Conservation (phyloP, 2,113 vertebrate species). For the Cyprinodon variegatus region DNA sequence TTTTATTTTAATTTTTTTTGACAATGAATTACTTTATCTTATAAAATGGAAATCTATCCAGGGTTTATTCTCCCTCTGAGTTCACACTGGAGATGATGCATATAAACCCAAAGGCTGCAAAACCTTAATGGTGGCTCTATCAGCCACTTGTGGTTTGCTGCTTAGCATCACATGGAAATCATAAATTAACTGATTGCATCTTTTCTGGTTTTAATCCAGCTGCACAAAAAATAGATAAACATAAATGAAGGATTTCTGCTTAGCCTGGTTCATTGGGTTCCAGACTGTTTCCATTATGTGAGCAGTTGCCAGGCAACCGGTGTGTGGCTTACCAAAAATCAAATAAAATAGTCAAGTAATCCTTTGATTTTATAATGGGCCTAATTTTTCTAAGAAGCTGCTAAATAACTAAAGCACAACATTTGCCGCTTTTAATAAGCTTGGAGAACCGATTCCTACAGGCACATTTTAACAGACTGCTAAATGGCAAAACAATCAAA, state of each 20-base stretch:
- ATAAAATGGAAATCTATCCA: neutral
- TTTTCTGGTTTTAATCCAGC: neutral
- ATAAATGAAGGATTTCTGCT: neutral
- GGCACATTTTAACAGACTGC: neutral
- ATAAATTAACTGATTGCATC: neutral
- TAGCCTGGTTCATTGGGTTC: neutral
- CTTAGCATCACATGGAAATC: neutral
- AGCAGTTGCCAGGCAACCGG: slow-evolving; percentile 31
- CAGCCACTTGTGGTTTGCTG: no score
- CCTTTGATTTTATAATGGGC: neutral
- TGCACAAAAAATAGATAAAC: no score
- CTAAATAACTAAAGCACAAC: neutral
- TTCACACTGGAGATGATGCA: no score
- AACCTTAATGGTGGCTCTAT: no score
- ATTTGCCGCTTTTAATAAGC: neutral
- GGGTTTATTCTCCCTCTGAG: no score
- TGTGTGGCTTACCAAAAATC: neutral
- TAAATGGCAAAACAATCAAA: neutral
- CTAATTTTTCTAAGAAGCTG: neutral
- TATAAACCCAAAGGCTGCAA: neutral
- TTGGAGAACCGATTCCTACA: neutral
- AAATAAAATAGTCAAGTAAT: neutral
- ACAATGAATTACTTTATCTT: neutral
- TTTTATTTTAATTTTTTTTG: neutral
- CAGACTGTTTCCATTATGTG: rapidly evolving